A percentile compares a stretch with the other conserved stretches of the same genome.
phyloP scores from a whole-genome alignment of 2,113 vertebrate genomes.

The Lagenorhynchus albirostris region DNA sequence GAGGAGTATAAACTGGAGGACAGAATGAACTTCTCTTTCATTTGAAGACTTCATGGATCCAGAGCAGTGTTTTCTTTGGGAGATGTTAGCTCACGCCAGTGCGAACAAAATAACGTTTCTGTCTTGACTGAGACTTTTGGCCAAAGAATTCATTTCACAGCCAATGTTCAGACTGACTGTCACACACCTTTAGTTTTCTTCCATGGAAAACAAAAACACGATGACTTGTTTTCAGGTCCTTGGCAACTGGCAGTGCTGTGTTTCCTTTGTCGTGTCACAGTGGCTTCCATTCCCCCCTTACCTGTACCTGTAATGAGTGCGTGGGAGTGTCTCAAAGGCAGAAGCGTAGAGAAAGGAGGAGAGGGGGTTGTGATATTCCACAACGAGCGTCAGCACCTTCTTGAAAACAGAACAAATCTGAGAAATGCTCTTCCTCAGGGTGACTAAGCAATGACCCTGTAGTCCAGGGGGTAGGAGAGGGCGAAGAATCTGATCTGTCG shows the following conservation, averaged over 20 bases:
- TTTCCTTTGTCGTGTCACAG: not conserved
- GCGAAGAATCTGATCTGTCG: not conserved
- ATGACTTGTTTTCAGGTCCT: not conserved
- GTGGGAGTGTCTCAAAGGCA: not conserved
- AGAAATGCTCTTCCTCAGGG: not conserved
- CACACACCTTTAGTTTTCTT: not conserved
- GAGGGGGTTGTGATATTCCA: not conserved
- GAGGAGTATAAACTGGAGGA: not conserved
- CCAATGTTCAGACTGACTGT: not conserved
- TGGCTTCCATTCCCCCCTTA: not conserved
- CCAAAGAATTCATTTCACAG: not conserved
- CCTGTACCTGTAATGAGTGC: not conserved
- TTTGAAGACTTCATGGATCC: not conserved
- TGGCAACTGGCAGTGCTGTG: not conserved
- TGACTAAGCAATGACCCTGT: not conserved
- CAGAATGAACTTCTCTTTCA: not conserved
- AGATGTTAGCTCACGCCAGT: not conserved
- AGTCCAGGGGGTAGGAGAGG: not conserved
- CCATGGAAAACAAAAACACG: not conserved
- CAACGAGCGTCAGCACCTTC: not conserved
- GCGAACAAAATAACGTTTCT: constrained; percentile 5
- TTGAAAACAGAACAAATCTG: not conserved
- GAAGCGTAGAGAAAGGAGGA: not conserved
- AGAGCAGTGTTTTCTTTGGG: not conserved
- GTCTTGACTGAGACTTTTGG: not conserved